Base-by-base conservation (phyloP, 2,113 vertebrate genomes). In the Notothenia coriiceps region DNA sequence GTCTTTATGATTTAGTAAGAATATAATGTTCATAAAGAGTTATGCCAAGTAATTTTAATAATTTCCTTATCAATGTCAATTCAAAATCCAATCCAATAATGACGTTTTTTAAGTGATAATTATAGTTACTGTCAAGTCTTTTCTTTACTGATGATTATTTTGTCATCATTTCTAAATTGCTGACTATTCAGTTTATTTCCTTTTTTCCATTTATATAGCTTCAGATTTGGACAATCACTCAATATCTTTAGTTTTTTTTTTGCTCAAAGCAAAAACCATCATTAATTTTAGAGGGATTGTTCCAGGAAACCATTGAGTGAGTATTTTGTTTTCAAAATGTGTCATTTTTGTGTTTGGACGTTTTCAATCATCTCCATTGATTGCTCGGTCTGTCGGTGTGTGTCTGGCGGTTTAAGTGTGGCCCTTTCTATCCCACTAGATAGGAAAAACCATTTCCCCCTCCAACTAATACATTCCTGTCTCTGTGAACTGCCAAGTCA, bases 331-430 rank as follows among this genome's bases (percentile, higher is more conserved):
- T 90, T 83, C 49, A 65, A 73, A 86, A 83, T 56, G 75, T 88
- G 74, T 70, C 76, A 80, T 82, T 86, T 40, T 71, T 63, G 72
- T 82, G 61, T 91, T 83, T 85, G 84, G 77, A 87, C 63, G 80
- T 70, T 86, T 80, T 89, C 84, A 77, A 90, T 90, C 84, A 87
- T 83, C 72, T 67, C 66, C 69, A 88, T 73, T 87, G 88, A 92
- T 88, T 84, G 63, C 50, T 71, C 72, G 61, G 47, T 33, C 55
- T 72, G 74, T 70, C 47, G 22, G 51, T 74, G 52, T 57, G 17
- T 40, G 17, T 40, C 80, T 79, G 70, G 40, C 25, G 65, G 75
- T 80, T 80, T 63, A 60, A 46, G 61, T 80, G 64, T 47, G 49
- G n/a, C 80, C 61, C 61, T 86, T 83, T 89, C 70, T 72, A 80